These are phyloP conservation scores for Rhopilema esculentum DNA, from an alignment of 30 jellyfish, hydroid and myxozoan genomes.

Conservation along the genomic window DNA sequence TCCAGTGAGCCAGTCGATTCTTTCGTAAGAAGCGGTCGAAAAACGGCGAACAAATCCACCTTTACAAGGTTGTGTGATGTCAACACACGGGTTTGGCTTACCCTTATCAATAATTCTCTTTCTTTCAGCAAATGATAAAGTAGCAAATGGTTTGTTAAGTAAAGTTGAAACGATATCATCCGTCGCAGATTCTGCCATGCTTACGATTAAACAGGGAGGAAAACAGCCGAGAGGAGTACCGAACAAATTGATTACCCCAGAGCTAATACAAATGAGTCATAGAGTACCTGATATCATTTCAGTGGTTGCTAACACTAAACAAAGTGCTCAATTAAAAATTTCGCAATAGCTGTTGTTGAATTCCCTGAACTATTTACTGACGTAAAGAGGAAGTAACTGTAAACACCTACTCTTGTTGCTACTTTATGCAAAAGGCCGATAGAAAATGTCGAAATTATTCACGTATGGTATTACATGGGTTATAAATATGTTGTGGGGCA, in stretches of 20 bases:
- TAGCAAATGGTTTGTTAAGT: slow-evolving; percentile 37
- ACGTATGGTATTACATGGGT: too few relatives aligned
- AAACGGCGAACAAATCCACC: slow-evolving; percentile 38
- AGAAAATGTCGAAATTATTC: too few relatives aligned
- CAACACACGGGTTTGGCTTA: slow-evolving; percentile 41
- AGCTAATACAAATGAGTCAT: background rate
- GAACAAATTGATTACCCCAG: background rate
- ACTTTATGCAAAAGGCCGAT: too few relatives aligned
- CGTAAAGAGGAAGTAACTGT: too few relatives aligned
- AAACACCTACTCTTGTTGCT: too few relatives aligned
- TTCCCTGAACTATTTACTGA: too few relatives aligned
- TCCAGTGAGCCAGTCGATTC: slow-evolving; percentile 53
- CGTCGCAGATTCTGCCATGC: slow-evolving; percentile 13
- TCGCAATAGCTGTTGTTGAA: too few relatives aligned
- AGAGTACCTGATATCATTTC: background rate
- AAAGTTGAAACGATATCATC: slow-evolving; percentile 41
- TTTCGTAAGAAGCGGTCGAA: slow-evolving; percentile 7
- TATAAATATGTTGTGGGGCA: too few relatives aligned
- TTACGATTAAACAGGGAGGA: background rate
- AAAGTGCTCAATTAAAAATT: too few relatives aligned
- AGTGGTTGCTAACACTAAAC: too few relatives aligned
- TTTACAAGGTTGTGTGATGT: slow-evolving; percentile 36
- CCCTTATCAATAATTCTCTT: slow-evolving; percentile 28
- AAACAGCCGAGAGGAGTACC: background rate
- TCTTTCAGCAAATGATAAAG: slow-evolving; percentile 29